Evolutionary conservation across 2,113 vertebrate species (phyloP).

Genomic region (Echinops telfairi): DNA sequence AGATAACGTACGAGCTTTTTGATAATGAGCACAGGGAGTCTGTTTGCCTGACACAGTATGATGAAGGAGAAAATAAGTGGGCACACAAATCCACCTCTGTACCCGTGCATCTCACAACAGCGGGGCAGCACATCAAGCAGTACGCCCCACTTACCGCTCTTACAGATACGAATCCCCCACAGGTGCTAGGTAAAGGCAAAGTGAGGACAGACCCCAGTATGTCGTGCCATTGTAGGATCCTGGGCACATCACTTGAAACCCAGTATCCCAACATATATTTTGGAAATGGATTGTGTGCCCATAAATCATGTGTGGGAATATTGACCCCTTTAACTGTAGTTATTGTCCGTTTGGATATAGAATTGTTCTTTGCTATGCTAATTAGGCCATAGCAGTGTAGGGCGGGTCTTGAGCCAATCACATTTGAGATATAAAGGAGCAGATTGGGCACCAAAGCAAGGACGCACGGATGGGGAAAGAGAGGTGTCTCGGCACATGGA

Average conservation of each 20-base stretch:
- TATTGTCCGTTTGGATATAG: neutral
- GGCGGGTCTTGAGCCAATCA: neutral
- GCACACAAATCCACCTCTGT: constrained; percentile 6
- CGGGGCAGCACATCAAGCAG: constrained; percentile 47
- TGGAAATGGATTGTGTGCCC: neutral
- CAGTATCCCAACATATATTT: neutral
- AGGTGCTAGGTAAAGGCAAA: neutral
- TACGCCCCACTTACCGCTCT: neutral
- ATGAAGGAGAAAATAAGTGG: constrained; percentile 55
- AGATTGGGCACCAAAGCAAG: neutral
- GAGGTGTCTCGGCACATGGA: neutral
- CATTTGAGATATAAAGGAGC: neutral
- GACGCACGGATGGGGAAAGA: neutral
- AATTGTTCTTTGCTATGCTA: neutral
- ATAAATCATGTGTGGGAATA: neutral
- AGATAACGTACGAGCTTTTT: constrained; percentile 37
- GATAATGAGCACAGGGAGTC: neutral
- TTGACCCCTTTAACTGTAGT: neutral
- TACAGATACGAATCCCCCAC: neutral
- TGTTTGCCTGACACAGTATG: constrained; percentile 53
- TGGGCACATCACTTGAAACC: constrained; percentile 48
- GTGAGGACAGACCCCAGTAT: neutral
- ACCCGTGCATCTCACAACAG: constrained; percentile 14
- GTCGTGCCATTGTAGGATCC: neutral
- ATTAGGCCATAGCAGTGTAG: neutral